These are phyloP conservation scores for Anguilla rostrata DNA, from an alignment of 2,113 vertebrate species.

Conservation along the genomic window DNA sequence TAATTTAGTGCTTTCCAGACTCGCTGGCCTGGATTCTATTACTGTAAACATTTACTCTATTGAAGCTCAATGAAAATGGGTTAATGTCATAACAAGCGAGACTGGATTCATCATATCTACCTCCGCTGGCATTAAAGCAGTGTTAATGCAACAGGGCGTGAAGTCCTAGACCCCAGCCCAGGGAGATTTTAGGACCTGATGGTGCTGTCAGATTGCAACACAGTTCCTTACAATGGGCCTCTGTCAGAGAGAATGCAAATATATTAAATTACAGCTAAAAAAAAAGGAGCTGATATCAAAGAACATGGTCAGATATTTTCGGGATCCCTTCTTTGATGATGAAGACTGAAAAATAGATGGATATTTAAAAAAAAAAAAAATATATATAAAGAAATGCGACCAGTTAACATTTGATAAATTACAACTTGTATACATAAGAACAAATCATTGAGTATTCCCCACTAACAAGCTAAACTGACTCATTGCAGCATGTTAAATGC, in stretches of 20 bases:
- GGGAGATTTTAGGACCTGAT: not conserved
- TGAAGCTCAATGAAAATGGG: not conserved
- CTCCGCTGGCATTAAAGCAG: not conserved
- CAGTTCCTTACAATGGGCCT: not conserved
- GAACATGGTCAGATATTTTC: no score
- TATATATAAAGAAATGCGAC: no score
- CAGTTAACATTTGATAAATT: no score
- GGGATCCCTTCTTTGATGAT: no score
- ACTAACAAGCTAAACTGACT: no score
- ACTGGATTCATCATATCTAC: not conserved
- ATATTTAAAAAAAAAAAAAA: no score
- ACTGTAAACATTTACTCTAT: not conserved
- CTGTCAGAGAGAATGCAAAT: not conserved
- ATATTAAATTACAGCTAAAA: not conserved
- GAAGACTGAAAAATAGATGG: no score
- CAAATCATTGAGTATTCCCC: no score
- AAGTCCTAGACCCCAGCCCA: not conserved
- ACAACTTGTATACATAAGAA: no score
- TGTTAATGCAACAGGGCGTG: not conserved
- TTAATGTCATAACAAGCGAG: not conserved
- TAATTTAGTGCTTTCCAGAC: not conserved
- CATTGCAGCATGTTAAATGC: no score
- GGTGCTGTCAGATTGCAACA: not conserved
- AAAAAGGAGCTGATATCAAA: no score
- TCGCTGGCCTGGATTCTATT: not conserved